These are phyloP conservation scores for Onchidella celtica DNA, from an alignment of 2,888 invertebrate genomes.

Conservation along the genomic window DNA sequence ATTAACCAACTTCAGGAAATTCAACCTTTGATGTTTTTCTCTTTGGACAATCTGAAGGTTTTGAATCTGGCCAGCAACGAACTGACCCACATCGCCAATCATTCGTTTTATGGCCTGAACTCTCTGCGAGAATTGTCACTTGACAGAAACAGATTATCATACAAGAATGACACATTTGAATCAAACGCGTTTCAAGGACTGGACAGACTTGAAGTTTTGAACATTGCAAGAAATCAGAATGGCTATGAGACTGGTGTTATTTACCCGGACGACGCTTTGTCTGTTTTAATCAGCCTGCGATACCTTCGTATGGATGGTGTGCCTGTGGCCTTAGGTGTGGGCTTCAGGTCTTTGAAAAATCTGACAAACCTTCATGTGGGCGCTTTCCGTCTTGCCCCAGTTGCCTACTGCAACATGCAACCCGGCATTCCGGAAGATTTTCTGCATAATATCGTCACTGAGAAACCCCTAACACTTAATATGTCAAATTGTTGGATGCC, in stretches of 20 bases:
- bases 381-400: no score
- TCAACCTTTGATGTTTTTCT: background rate
- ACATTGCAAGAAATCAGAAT: background rate
- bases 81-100: background rate
- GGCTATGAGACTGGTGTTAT: background rate
- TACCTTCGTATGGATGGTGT: background rate
- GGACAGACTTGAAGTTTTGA: background rate
- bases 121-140: background rate
- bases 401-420: background rate
- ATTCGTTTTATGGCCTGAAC: background rate
- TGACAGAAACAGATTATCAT: background rate
- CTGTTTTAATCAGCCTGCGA: background rate
- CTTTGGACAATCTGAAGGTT: background rate
- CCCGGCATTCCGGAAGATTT: background rate
- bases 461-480: background rate
- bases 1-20: background rate
- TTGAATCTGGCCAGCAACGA: background rate
- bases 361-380: background rate
- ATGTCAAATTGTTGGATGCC: background rate
- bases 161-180: background rate
- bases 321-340: background rate
- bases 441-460: background rate
- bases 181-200: background rate
- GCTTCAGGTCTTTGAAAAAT: background rate
- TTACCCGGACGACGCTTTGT: background rate